Evolutionary conservation across 1,140 invertebrate genomes (phyloP), one percentile per base, ranked within the genome.

Genomic region (Eulimnadia texana): DNA sequence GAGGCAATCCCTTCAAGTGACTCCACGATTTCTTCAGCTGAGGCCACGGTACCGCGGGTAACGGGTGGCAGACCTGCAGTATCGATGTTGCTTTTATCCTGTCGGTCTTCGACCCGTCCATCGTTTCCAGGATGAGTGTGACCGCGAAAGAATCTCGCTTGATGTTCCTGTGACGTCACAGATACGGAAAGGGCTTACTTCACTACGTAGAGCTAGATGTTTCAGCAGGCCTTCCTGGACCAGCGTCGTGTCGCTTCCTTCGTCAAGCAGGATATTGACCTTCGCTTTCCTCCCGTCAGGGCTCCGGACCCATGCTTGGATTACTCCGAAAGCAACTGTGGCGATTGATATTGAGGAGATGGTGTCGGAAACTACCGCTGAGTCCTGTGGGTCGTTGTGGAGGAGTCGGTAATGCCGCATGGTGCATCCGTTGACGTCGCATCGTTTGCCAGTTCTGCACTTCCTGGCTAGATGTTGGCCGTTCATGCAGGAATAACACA

Each of bases 201-300:
- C 16, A 9, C 50, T 19, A 1, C 50, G 10, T 16, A 59, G 42
- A 29, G n/a, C 29, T n/a, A 59, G 24, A 20, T 24, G n/a, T n/a
- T 47, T 59, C 42, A 42, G 16, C n/a, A 59, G 42, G 29, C 2
- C 57, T 29, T 59, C 16, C 29, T 20, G 57, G 25, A 59, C 42
- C 2, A 59, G 29, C 29, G 28, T 42, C 2, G 16, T 19, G 29
- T 59, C 9, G 57, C 57, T 59, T 3, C 57, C 57, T 59, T 59
- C 57, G 24, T 59, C 2, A 59, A 59, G 29, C 29, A 59, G 19
- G 1, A 22, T 59, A 22, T 24, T 29, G 25, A 19, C 19, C 23
- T 19, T 1, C 20, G 25, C 13, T 28, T 47, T 59, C 42, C 57
- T 29, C 13, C 42, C n/a, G n/a, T n/a, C n/a, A n/a, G n/a, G n/a